Conservation (phyloP, 2,888 invertebrate genomes). For the Drosophila ustulata region DNA sequence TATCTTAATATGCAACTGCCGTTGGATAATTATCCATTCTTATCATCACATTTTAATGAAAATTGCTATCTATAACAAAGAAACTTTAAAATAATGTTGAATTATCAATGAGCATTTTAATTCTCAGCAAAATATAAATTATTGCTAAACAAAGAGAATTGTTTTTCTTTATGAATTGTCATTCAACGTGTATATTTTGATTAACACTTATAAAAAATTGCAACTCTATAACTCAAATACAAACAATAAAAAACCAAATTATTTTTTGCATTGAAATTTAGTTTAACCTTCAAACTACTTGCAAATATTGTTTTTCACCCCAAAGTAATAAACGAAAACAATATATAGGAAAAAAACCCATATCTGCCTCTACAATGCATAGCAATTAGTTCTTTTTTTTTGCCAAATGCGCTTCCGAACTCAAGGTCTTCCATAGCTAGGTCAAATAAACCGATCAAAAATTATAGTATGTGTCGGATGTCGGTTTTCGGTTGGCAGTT, state of each 20-base stretch:
- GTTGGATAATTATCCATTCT: no score
- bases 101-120: neutral
- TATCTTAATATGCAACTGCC: no score
- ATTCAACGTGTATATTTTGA: no score
- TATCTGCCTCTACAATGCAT: neutral
- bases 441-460: conserved; percentile 19
- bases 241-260: neutral
- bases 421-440: conserved; percentile 20
- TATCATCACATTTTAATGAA: no score
- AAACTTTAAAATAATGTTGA: no score
- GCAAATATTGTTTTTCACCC: neutral
- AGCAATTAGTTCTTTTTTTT: neutral
- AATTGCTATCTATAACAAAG: no score
- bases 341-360: neutral
- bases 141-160: neutral
- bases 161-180: no score
- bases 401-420: neutral
- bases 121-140: neutral
- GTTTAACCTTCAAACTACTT: neutral
- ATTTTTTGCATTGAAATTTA: neutral
- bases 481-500: neutral
- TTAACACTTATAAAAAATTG: no score
- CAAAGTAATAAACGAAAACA: neutral
- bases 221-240: neutral
- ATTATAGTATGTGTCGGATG: conserved; percentile 8